Percentiles rank a stretch among this genome's conserved stretches.
Conservation (phyloP, 2,113 vertebrate species). For the Ctenomys sociabilis region DNA sequence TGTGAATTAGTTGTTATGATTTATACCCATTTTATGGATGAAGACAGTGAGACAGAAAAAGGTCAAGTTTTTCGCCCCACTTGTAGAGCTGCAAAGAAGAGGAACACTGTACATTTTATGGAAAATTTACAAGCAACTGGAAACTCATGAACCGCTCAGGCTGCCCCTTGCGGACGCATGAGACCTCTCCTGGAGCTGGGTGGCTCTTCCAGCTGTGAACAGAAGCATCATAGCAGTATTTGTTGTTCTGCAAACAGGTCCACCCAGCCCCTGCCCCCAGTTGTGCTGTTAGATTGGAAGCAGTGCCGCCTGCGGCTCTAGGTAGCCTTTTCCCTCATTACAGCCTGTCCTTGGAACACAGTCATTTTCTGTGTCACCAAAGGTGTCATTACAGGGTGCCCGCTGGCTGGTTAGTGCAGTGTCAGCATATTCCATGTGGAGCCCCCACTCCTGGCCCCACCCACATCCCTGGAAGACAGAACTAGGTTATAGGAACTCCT, state of each 20-base stretch:
- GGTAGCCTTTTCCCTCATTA: slow-evolving; percentile 82
- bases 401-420: slow-evolving; percentile 73
- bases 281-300: slow-evolving; percentile 85
- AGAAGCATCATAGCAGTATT: neutral
- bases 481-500: slow-evolving; percentile 66
- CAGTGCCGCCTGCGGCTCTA: slow-evolving; percentile 80
- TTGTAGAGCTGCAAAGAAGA: neutral
- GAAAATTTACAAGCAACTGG: neutral
- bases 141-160: neutral
- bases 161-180: neutral
- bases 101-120: neutral
- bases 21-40: slow-evolving; percentile 8
- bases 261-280: slow-evolving; percentile 77
- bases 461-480: slow-evolving; percentile 16
- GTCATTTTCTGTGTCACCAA: slow-evolving; percentile 84
- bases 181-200: neutral
- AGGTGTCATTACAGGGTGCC: slow-evolving; percentile 76
- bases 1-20: neutral
- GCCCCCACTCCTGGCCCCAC: neutral
- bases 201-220: slow-evolving; percentile 33
- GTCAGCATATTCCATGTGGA: slow-evolving; percentile 80
- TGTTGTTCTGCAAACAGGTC: slow-evolving; percentile 75
- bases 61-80: neutral
- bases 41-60: neutral
- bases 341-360: slow-evolving; percentile 80